Conservation (phyloP, 2,888 invertebrate genomes). For the Arge pagana region DNA sequence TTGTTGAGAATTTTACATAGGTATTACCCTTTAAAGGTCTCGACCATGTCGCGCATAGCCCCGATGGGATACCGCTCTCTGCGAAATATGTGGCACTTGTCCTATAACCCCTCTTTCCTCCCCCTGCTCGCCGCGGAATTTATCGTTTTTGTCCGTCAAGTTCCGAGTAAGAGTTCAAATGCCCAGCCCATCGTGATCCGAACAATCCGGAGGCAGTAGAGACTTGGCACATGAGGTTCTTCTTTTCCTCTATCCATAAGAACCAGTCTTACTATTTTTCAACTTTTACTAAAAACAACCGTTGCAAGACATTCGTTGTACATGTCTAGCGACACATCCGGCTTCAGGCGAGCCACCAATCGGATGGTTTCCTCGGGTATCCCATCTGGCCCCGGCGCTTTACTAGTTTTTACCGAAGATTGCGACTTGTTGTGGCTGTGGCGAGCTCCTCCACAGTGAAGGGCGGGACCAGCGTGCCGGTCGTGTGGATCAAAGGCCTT, state of each 20-base stretch:
- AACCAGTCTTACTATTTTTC: constrained; percentile 32
- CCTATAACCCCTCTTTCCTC: no score
- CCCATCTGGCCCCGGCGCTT: neutral
- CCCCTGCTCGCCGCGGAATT: constrained; percentile 10
- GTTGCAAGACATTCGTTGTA: constrained; percentile 10
- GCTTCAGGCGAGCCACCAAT: constrained; percentile 15
- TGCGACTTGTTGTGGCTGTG: no score
- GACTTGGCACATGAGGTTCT: neutral
- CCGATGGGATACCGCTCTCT: constrained; percentile 24
- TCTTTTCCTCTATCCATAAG: constrained; percentile 20
- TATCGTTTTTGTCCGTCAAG: neutral
- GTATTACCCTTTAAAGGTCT: constrained; percentile 11
- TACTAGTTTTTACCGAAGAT: neutral
- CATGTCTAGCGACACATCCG: constrained; percentile 22
- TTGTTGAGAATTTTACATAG: no score
- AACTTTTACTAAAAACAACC: constrained; percentile 27
- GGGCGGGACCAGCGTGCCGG: neutral
- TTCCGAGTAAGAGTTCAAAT: neutral
- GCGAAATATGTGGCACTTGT: constrained; percentile 23
- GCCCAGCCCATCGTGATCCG: constrained; percentile 1
- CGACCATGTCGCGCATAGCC: no score
- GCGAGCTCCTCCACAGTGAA: constrained; percentile 10
- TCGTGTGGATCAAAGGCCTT: neutral
- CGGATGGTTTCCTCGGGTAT: constrained; percentile 33
- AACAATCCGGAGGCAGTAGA: neutral